Conservation (phyloP, 1,140 invertebrate genomes). For the Trichonephila clavata region DNA sequence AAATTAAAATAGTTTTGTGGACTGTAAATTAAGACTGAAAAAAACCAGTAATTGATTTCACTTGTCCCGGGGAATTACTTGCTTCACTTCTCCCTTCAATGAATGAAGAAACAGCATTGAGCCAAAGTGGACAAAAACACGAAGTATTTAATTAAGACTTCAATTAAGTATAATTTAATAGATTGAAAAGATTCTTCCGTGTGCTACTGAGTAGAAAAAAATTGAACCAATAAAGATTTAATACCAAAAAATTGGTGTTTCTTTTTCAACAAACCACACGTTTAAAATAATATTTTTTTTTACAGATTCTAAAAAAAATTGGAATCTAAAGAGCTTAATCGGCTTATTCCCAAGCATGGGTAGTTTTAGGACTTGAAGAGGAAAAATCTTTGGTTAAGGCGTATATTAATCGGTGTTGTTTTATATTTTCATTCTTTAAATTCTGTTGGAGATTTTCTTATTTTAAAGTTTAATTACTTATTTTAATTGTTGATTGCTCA, state of each 20-base stretch:
- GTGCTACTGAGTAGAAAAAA: background rate
- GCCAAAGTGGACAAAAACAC: background rate
- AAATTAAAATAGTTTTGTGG: no score
- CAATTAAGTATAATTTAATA: constrained; percentile 28
- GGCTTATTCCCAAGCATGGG: background rate
- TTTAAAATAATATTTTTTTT: background rate
- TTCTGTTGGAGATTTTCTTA: no score
- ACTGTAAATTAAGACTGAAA: no score
- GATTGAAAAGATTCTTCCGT: background rate
- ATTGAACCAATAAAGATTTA: background rate
- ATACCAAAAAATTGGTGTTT: background rate
- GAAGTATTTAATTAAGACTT: constrained; percentile 26
- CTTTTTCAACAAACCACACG: constrained; percentile 1
- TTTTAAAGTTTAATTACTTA: no score
- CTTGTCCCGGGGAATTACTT: background rate
- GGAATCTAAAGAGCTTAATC: background rate
- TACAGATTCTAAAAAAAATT: background rate
- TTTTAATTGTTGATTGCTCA: no score
- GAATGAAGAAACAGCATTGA: background rate
- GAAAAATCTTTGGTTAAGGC: background rate
- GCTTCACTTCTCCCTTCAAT: background rate
- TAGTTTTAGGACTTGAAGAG: background rate
- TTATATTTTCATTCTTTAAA: no score
- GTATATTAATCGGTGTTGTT: no score
- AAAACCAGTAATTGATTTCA: background rate